These are phyloP conservation scores for Diplodus puntazzo DNA, from an alignment of 2,797 vertebrate species.

Conservation along the genomic window DNA sequence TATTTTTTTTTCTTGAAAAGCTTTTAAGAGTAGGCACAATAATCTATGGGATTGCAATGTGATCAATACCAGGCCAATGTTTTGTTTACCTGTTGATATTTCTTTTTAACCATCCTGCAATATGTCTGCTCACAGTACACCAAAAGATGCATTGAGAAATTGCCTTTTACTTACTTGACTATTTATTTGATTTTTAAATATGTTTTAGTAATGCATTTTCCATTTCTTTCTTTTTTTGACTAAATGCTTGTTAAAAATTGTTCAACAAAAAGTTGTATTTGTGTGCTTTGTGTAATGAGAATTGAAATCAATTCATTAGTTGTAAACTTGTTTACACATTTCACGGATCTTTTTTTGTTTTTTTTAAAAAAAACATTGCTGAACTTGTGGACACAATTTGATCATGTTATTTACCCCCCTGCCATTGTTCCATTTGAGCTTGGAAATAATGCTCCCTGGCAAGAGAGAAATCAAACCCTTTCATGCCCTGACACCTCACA, in stretches of 20 bases:
- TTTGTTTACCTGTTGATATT: neutral
- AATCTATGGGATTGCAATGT: neutral
- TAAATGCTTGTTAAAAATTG: neutral
- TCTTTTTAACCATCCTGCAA: no score
- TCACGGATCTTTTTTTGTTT: neutral
- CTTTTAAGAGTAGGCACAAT: neutral
- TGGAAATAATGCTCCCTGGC: conserved; percentile 11
- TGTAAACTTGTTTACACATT: neutral
- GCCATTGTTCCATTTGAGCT: neutral
- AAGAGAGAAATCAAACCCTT: conserved; percentile 25
- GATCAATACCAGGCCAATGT: neutral
- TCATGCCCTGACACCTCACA: conserved; percentile 11
- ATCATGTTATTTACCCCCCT: conserved; percentile 8
- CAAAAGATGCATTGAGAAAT: neutral
- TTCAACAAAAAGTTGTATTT: no score
- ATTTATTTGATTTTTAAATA: neutral
- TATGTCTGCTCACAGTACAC: no score
- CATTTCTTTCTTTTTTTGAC: no score
- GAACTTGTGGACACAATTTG: neutral
- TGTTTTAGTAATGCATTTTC: no score
- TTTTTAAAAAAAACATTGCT: neutral
- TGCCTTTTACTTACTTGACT: no score
- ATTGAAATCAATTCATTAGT: neutral
- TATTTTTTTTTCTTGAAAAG: neutral
- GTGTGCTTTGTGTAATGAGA: neutral